These are phyloP conservation scores for Anguilla japonica DNA, from an alignment of 2,113 vertebrate genomes.

Conservation along the genomic window DNA sequence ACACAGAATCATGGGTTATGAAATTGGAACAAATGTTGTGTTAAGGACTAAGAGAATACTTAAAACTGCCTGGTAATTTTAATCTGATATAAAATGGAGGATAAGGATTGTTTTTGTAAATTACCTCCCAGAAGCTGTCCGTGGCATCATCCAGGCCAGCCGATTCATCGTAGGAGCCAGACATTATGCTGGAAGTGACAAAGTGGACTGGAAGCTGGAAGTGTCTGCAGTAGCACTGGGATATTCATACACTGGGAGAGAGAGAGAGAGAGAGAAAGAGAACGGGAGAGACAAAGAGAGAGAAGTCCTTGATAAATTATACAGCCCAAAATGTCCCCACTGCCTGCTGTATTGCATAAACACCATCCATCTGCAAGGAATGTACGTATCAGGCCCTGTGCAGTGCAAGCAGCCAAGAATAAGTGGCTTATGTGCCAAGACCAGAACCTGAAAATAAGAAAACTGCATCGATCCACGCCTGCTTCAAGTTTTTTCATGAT, in stretches of 20 bases:
- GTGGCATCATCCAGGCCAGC: constrained; percentile 83
- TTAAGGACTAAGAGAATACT: too few species aligned
- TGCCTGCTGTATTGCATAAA: neutral
- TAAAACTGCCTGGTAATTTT: too few species aligned
- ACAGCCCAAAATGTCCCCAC: neutral
- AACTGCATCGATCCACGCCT: neutral
- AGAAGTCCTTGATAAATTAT: neutral
- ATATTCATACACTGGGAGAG: constrained; percentile 70
- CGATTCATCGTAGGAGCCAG: constrained; percentile 90
- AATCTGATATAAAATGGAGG: neutral
- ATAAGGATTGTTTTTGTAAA: constrained; percentile 15
- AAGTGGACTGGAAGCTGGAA: constrained; percentile 58
- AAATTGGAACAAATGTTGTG: too few species aligned
- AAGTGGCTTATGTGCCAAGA: neutral
- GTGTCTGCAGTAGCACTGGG: constrained; percentile 62
- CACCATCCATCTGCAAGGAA: neutral
- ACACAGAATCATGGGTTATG: neutral
- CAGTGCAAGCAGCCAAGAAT: neutral
- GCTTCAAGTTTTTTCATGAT: neutral
- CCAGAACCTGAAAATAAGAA: neutral
- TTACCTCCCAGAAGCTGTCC: constrained; percentile 99
- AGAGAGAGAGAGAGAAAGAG: constrained; percentile 25
- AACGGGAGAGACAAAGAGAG: neutral
- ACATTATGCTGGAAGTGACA: constrained; percentile 78
- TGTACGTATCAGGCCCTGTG: neutral